A percentile compares a stretch with the other conserved stretches of the same genome.
Conservation (phyloP, 2,888 invertebrate genomes). For the Euplagia quadripunctaria region DNA sequence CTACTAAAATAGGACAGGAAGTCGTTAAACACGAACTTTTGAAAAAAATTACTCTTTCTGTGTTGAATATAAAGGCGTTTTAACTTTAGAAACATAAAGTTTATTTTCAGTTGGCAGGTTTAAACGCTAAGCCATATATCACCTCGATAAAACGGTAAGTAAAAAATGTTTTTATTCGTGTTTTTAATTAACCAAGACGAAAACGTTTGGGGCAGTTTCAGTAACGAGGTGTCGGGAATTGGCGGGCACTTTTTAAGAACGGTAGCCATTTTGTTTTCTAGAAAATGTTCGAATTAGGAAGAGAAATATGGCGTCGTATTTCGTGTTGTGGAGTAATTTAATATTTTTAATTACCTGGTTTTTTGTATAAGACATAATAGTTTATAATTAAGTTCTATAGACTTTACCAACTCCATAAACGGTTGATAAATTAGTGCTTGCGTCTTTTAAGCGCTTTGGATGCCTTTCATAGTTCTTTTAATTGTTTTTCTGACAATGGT, state of each 20-base stretch:
- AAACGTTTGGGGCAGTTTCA: constrained; percentile 72
- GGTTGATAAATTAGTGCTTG: background rate
- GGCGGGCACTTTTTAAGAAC: constrained; percentile 46
- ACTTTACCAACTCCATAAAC: background rate
- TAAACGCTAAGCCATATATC: constrained; percentile 74
- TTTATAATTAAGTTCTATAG: background rate
- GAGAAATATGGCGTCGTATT: constrained; percentile 17
- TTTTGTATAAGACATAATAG: constrained; percentile 1
- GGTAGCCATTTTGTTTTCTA: constrained; percentile 35
- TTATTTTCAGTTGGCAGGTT: constrained; percentile 52
- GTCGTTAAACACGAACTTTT: constrained; percentile 76
- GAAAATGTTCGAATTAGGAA: constrained; percentile 24
- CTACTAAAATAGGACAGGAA: constrained; percentile 81
- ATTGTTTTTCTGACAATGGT: background rate
- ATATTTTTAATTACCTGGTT: constrained; percentile 12
- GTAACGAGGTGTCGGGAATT: constrained; percentile 69
- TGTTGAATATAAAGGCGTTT: constrained; percentile 17
- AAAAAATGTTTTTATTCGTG: constrained; percentile 80
- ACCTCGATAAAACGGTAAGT: constrained; percentile 80
- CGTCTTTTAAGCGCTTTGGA: background rate
- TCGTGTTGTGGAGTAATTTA: background rate
- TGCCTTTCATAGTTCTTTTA: background rate
- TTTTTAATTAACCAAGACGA: constrained; percentile 85
- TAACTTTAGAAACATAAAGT: constrained; percentile 28
- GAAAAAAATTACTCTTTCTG: constrained; percentile 53